phyloP scores from a whole-genome alignment of 2,113 vertebrate species.

The Melanocharis versteri region DNA sequence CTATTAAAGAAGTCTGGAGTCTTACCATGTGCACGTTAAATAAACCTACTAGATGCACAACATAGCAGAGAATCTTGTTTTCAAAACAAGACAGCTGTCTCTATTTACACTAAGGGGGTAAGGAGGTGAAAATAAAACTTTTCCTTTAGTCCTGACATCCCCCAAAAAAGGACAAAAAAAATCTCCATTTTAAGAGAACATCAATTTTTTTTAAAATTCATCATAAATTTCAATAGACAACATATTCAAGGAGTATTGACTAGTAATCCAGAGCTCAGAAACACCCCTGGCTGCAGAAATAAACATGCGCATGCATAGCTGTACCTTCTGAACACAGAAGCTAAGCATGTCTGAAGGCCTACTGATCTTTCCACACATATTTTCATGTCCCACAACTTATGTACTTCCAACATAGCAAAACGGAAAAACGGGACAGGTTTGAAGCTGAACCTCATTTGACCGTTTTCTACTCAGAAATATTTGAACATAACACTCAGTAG shows the following conservation, averaged over 20 bases:
- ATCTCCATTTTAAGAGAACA: not conserved
- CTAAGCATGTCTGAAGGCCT: not conserved
- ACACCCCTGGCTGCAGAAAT: not conserved
- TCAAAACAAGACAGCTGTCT: not conserved
- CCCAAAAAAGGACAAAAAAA: not conserved
- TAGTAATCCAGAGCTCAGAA: not conserved
- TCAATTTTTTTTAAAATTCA: not conserved
- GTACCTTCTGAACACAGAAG: not conserved
- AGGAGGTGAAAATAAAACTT: not conserved
- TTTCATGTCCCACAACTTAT: not conserved
- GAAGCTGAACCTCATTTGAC: not conserved
- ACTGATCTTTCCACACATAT: not conserved
- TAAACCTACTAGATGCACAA: not conserved
- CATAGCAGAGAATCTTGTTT: not conserved
- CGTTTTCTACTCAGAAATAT: not conserved
- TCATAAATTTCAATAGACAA: not conserved
- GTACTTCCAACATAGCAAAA: not conserved
- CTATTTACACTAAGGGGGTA: not conserved
- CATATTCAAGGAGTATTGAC: not conserved
- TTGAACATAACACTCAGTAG: not conserved
- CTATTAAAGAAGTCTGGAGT: not conserved
- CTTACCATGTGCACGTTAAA: not conserved
- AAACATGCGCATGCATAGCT: not conserved
- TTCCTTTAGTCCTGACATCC: not conserved
- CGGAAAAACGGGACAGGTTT: not conserved